Evolutionary conservation across 1,140 invertebrate genomes (phyloP), one percentile per base, ranked within the genome.

Genomic region (Lucilia cuprina): DNA sequence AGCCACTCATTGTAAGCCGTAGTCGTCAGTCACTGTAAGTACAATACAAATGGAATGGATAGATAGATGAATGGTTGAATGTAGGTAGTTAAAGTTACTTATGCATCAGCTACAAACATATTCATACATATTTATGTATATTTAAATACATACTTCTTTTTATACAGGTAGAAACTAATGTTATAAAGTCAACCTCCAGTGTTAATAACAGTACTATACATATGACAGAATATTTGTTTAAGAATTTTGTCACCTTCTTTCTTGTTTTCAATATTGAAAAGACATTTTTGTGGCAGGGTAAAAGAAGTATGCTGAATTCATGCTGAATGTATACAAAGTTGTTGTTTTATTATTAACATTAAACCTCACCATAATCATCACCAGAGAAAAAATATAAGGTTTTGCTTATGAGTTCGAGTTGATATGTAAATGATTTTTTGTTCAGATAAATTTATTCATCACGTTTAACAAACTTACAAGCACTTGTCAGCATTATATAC

Each of bases 161-260:
- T 41, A 10, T 41, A 10, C 41, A 41, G 41, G 41, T 41, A 41
- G 41, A 2, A 41, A 41, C 5, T 41, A 41, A 41, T 41, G 41
- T 41, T 41, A 41, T 41, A 41, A 41, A 41, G 41, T 41, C 41
- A 41, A 41, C 41, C 41, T 41, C 7, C 65, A 70, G 65, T 70
- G 65, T 70, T 70, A 21, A 70, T 70, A 70, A 70, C 10, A 70
- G 19, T 70, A 30, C 25, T 30, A 30, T 30, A n/a, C 8, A 17
- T 21, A n/a, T 70, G 19, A 12, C 55, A 14, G 55, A 12, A 60
- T 70, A 70, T 70, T 70, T 70, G 19, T 70, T 8, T 70, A 70
- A 19, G 21, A 70, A 70, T 70, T 19, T 70, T 70, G 65, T 70
- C 65, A 70, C 65, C 65, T 70, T 70, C 65, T 55, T 70, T 70